A percentile compares a stretch with the other conserved stretches of the same genome.
Evolutionary conservation across 2,797 vertebrate genomes (phyloP).

Genomic region (Gadopsis bispinosus): DNA sequence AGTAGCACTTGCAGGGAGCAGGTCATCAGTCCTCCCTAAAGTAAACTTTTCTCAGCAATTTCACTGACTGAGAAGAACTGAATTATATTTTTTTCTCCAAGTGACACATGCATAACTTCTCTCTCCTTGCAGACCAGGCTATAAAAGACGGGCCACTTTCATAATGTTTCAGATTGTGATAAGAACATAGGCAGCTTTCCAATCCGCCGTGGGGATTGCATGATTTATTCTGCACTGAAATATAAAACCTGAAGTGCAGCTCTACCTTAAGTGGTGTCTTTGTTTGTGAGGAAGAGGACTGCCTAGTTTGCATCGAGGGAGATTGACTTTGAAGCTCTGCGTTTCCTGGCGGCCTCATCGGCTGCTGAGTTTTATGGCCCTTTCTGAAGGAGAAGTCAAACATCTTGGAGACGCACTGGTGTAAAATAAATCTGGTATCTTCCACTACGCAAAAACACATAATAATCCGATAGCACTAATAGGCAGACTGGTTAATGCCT

Average conservation of each 20-base stretch:
- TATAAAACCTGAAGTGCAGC: constrained; percentile 12
- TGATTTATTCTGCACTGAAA: constrained; percentile 27
- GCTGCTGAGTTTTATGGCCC: constrained; percentile 42
- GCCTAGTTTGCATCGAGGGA: not conserved
- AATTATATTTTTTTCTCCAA: not conserved
- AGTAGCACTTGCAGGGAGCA: constrained; percentile 5
- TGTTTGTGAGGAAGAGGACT: constrained; percentile 13
- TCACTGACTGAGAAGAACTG: not conserved
- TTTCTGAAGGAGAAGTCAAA: constrained; percentile 11
- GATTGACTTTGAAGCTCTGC: constrained; percentile 28
- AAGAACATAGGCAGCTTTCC: not conserved
- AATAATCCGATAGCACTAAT: not conserved
- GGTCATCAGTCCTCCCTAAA: not conserved
- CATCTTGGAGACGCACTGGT: not conserved
- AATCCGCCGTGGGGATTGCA: not conserved
- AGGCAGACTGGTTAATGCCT: not conserved
- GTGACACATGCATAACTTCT: not conserved
- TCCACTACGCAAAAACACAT: not conserved
- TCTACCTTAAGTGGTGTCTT: not conserved
- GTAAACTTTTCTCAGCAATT: constrained; percentile 8
- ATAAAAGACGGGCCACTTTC: not conserved
- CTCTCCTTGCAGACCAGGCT: not conserved
- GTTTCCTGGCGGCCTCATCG: constrained; percentile 37
- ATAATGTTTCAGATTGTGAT: constrained; percentile 6
- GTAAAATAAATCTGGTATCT: constrained; percentile 17